phyloP scores from a whole-genome alignment of 2,113 vertebrate genomes.

The Engraulis encrasicolus region DNA sequence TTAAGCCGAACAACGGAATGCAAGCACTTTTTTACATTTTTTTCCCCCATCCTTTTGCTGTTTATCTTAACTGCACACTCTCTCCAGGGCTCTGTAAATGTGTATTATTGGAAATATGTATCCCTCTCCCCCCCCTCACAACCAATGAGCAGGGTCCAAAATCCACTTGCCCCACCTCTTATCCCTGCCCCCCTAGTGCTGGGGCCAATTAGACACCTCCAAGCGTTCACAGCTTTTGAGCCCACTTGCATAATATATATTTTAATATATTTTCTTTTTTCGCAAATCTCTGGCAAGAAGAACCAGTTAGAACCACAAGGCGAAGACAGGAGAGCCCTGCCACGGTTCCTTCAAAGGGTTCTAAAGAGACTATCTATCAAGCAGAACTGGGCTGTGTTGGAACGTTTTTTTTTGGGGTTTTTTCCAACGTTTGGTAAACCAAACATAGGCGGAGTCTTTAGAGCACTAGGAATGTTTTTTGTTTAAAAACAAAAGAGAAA shows the following conservation, averaged over 20 bases:
- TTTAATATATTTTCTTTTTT: not conserved
- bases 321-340: not conserved
- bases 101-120: conserved; percentile 38
- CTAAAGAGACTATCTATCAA: too few relatives aligned
- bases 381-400: conserved; percentile 10
- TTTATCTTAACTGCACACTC: conserved; percentile 40
- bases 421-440: too few relatives aligned
- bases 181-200: not conserved
- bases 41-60: not conserved
- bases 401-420: conserved; percentile 43
- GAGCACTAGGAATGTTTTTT: conserved; percentile 55
- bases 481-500: conserved; percentile 48
- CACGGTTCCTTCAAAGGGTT: not conserved
- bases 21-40: conserved; percentile 42
- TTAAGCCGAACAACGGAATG: conserved; percentile 40
- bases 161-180: not conserved
- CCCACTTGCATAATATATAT: not conserved
- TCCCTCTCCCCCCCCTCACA: conserved; percentile 1
- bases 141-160: conserved; percentile 44
- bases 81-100: conserved; percentile 41
- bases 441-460: conserved; percentile 59
- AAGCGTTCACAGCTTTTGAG: not conserved
- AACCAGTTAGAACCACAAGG: not conserved
- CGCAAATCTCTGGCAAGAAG: not conserved
- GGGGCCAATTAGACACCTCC: conserved; percentile 16